Percentiles rank a stretch among this genome's conserved stretches.
These are phyloP conservation scores for Mythimna albipuncta DNA, from an alignment of 2,888 invertebrate species.

Conservation along the genomic window DNA sequence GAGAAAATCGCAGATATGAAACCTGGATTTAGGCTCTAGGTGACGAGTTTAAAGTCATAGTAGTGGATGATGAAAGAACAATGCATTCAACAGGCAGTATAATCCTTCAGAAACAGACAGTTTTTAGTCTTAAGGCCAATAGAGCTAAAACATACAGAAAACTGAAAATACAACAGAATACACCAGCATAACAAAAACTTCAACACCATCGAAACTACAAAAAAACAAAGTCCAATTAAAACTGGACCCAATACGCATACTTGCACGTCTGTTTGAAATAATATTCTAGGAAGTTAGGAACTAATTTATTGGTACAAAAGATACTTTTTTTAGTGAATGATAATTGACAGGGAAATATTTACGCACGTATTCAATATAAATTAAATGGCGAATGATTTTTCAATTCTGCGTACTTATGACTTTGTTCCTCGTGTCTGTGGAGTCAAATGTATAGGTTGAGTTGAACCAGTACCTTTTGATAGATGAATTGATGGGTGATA, in stretches of 20 bases:
- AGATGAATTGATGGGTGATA: no score
- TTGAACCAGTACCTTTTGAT: no score
- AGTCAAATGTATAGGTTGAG: background rate
- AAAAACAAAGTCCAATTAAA: conserved; percentile 38
- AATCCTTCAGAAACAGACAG: conserved; percentile 6
- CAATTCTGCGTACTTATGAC: background rate
- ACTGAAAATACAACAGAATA: conserved; percentile 18
- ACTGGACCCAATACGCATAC: conserved; percentile 54
- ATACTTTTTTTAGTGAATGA: conserved; percentile 56
- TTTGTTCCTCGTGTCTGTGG: background rate
- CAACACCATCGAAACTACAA: background rate
- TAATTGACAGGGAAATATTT: conserved; percentile 65
- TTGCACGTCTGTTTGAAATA: conserved; percentile 64
- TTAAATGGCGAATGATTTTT: conserved; percentile 21
- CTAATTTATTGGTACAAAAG: conserved; percentile 67
- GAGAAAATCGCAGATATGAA: background rate
- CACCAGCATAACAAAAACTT: background rate
- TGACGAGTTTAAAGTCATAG: background rate
- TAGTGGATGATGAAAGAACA: background rate
- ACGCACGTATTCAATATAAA: conserved; percentile 46
- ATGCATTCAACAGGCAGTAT: background rate
- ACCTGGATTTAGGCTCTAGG: background rate
- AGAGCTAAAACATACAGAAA: conserved; percentile 1
- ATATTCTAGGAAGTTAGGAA: conserved; percentile 67
- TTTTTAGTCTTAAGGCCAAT: conserved; percentile 30